Conservation (phyloP, 2,888 invertebrate species). For the Dermolepida albohirtum region DNA sequence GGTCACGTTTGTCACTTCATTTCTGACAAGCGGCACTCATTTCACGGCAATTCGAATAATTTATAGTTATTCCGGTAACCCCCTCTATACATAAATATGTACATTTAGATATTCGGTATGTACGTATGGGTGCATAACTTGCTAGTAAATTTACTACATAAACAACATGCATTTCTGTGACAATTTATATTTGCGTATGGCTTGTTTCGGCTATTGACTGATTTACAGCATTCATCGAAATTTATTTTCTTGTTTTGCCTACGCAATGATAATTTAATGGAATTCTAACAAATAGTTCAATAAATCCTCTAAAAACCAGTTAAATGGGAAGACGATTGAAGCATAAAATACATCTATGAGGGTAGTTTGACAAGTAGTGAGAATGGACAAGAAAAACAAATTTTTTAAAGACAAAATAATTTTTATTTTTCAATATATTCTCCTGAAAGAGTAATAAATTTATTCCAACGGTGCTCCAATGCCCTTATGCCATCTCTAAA, state of each 20-base stretch:
- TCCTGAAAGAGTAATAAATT: too few species aligned
- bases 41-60: slow-evolving; percentile 57
- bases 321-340: too few species aligned
- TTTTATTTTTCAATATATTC: too few species aligned
- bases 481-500: too few species aligned
- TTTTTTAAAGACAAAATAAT: too few species aligned
- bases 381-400: too few species aligned
- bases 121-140: not conserved
- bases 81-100: slow-evolving; percentile 3
- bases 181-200: slow-evolving; percentile 12
- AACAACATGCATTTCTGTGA: not conserved
- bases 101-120: not conserved
- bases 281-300: too few species aligned
- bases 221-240: slow-evolving; percentile 21
- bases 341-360: too few species aligned
- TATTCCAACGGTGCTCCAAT: too few species aligned
- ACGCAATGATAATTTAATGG: not conserved
- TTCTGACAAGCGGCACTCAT: slow-evolving; percentile 57
- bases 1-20: slow-evolving; percentile 59
- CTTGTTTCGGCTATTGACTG: not conserved
- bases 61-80: slow-evolving; percentile 43
- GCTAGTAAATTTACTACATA: slow-evolving; percentile 1
- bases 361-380: too few species aligned
- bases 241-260: slow-evolving; percentile 9
- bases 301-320: too few species aligned